A percentile compares a stretch with the other conserved stretches of the same genome.
These are phyloP conservation scores for Alviniconcha strummeri DNA, from an alignment of 2,888 invertebrate genomes.

Conservation along the genomic window DNA sequence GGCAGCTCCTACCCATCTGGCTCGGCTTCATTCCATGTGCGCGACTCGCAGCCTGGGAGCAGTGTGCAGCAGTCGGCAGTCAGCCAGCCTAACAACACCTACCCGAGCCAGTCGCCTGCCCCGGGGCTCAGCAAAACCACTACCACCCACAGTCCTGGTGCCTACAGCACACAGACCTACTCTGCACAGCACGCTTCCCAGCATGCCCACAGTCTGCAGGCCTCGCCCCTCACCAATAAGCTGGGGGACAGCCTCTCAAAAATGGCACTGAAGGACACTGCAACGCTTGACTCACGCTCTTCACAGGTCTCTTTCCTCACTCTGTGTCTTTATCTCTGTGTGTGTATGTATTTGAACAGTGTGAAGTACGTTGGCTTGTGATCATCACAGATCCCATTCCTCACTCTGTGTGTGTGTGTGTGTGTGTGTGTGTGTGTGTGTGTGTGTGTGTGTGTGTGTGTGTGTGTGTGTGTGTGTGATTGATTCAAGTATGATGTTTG, in stretches of 20 bases:
- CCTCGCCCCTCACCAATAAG: conserved; percentile 62
- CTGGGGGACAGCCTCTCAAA: conserved; percentile 67
- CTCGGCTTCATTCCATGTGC: conserved; percentile 61
- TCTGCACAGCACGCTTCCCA: conserved; percentile 28
- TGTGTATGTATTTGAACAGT: no score
- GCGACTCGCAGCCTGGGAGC: conserved; percentile 39
- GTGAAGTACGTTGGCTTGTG: no score
- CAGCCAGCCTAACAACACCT: conserved; percentile 29
- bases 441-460: no score
- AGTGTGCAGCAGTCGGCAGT: conserved; percentile 34
- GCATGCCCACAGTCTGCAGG: conserved; percentile 49
- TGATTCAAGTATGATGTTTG: no score
- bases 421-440: no score
- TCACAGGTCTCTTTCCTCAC: conserved; percentile 45
- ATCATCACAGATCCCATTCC: no score
- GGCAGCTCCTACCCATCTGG: conserved; percentile 42
- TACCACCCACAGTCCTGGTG: conserved; percentile 7
- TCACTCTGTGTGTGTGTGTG: no score
- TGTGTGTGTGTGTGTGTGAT: no score
- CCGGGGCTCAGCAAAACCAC: conserved; percentile 41
- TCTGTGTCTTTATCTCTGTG: background rate
- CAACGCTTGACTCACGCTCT: conserved; percentile 50
- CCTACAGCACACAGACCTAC: conserved; percentile 21
- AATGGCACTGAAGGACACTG: conserved; percentile 64
- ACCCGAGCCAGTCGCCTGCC: conserved; percentile 42